Percentiles rank a stretch among this genome's conserved stretches.
Evolutionary conservation across 2,888 invertebrate species (phyloP).

Genomic region (Noctua janthe): DNA sequence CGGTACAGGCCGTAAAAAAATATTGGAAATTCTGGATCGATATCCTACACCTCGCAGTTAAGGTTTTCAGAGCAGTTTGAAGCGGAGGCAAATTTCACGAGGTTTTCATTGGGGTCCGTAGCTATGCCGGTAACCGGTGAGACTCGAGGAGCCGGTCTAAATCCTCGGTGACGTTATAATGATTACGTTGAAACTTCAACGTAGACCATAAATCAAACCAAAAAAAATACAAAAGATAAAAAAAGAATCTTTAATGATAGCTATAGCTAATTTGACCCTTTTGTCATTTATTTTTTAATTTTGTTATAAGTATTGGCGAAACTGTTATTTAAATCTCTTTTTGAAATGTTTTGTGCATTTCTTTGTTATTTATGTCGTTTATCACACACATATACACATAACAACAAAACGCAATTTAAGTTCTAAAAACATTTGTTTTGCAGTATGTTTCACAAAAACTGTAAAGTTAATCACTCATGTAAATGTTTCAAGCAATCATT

Average conservation of each 20-base stretch:
- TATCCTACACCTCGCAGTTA: too few species aligned
- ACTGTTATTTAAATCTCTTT: not conserved
- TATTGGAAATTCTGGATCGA: too few species aligned
- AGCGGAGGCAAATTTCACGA: too few species aligned
- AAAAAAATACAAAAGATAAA: too few species aligned
- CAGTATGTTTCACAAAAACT: not conserved
- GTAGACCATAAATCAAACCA: not conserved
- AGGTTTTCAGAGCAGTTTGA: too few species aligned
- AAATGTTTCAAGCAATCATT: not conserved
- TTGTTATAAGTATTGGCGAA: not conserved
- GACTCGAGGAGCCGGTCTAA: too few species aligned
- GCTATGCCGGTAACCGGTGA: too few species aligned
- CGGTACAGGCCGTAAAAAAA: too few species aligned
- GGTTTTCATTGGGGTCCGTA: too few species aligned
- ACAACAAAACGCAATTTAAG: not conserved
- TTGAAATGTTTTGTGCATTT: not conserved
- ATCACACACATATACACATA: not conserved
- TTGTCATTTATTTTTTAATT: not conserved
- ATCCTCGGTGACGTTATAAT: too few species aligned
- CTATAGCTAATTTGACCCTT: constrained; percentile 17
- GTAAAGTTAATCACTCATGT: not conserved
- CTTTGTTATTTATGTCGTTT: not conserved
- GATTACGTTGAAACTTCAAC: not conserved
- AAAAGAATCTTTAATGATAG: too few species aligned
- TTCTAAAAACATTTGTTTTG: too few species aligned